Base-by-base conservation (phyloP, 2,113 vertebrate genomes). In the Eupsittula cactorum region DNA sequence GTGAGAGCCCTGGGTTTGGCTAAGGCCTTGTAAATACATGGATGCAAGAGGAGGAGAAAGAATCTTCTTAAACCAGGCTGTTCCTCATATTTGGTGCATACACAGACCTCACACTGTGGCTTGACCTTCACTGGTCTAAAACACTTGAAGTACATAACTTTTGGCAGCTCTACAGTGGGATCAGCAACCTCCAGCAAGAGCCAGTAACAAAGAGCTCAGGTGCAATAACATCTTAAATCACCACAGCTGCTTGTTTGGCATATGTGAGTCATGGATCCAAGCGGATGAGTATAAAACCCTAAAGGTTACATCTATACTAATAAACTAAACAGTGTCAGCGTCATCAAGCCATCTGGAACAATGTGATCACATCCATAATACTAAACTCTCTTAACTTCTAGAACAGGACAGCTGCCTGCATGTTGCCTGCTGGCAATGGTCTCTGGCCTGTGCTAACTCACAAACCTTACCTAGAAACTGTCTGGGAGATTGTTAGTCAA, bases 181-280 rank as follows among this genome's bases (percentile, higher is more conserved):
- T 97, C 95, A 96, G 83, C 50, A 94, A 94, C 83, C 64, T 95
- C 64, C 60, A 91, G 39, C 50, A 57, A 93, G 73, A 92, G 94
- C 94, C 96, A 96, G 86, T 82, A 93, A 96, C 95, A 92, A 97
- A 95, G 91, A 93, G 37, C 85, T 96, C 96, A 97, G 96, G 96
- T 97, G 91, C 92, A 97, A 89, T 82, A 96, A 92, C 94, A 95
- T 95, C 81, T 97, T 95, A 97, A 97, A 95, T 94, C 96, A 96
- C 86, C 80, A 60, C 95, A 95, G 95, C 80, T 95, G 95, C 77
- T 82, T 68, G n/a, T 92, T 95, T 92, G 91, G 91, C 20, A 1
- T 78, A 67, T 7, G 5, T 91, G 86, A 95, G 94, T 86, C 91
- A 95, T 74, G 55, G 73, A 77, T 63, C 92, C 83, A 84, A 91